Evolutionary conservation across 2,888 invertebrate genomes (phyloP).

Genomic region (Elysia crispata): DNA sequence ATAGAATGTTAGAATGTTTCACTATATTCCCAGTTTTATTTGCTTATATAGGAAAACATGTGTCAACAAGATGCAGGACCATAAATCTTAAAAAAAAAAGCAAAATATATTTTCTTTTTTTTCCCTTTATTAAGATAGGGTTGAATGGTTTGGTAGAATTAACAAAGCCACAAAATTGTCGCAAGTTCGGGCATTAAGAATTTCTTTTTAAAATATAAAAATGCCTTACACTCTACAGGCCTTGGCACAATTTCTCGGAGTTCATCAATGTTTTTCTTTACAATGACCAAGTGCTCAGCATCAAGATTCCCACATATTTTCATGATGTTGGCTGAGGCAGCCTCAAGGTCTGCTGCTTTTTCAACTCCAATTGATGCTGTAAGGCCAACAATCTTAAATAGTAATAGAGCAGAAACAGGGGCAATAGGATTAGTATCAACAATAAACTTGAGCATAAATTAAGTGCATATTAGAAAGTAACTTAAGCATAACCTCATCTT

Average conservation of each 20-base stretch:
- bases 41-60: too few relatives aligned
- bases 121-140: too few relatives aligned
- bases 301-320: slow-evolving; percentile 65
- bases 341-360: slow-evolving; percentile 58
- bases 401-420: background rate
- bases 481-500: too few relatives aligned
- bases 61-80: background rate
- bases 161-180: too few relatives aligned
- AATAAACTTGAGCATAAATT: background rate
- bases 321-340: slow-evolving; percentile 69
- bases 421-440: background rate
- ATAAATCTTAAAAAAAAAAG: too few relatives aligned
- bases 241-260: slow-evolving; percentile 56
- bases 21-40: too few relatives aligned
- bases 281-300: slow-evolving; percentile 58
- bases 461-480: background rate
- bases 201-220: too few relatives aligned
- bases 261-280: slow-evolving; percentile 58
- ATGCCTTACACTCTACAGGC: slow-evolving; percentile 58
- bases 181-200: too few relatives aligned
- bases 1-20: too few relatives aligned
- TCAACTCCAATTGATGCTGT: slow-evolving; percentile 75
- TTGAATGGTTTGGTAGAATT: too few relatives aligned
- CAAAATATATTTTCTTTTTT: too few relatives aligned
- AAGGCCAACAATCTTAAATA: slow-evolving; percentile 73